Evolutionary conservation across 2,888 invertebrate genomes (phyloP).

Genomic region (Oithona nana): DNA sequence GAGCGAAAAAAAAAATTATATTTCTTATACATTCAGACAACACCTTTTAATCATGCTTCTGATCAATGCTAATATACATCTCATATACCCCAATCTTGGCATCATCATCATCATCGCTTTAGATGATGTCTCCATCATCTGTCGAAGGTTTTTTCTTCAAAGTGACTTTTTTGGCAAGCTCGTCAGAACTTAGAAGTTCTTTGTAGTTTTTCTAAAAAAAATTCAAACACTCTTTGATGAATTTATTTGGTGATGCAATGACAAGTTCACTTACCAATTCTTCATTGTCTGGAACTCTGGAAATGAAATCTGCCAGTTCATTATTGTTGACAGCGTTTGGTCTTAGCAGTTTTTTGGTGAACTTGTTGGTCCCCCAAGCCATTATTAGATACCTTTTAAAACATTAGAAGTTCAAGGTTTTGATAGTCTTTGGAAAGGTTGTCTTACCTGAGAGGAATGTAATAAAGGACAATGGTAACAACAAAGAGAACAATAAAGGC

Average conservation of each 20-base stretch:
- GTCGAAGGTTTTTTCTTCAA: background rate
- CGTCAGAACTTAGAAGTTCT: background rate
- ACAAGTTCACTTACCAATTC: conserved; percentile 43
- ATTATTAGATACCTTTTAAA: conserved; percentile 47
- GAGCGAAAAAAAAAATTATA: no score
- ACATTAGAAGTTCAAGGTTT: background rate
- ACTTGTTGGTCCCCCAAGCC: conserved; percentile 89
- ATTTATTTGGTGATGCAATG: background rate
- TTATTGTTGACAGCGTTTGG: conserved; percentile 93
- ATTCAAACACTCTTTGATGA: background rate
- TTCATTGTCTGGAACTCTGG: conserved; percentile 82
- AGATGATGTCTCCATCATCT: background rate
- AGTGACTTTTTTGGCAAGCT: background rate
- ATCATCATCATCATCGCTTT: no score
- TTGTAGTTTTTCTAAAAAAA: background rate
- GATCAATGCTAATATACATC: no score
- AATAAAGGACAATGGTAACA: conserved; percentile 59
- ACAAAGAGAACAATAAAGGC: conserved; percentile 56
- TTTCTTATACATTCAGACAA: no score
- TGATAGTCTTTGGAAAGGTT: no score
- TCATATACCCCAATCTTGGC: no score
- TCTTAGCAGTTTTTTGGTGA: conserved; percentile 70
- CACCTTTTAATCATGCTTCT: no score
- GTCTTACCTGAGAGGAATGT: conserved; percentile 61
- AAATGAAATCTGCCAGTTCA: conserved; percentile 80